Evolutionary conservation across 2,113 vertebrate species (phyloP).

Genomic region (Hippolais icterina): DNA sequence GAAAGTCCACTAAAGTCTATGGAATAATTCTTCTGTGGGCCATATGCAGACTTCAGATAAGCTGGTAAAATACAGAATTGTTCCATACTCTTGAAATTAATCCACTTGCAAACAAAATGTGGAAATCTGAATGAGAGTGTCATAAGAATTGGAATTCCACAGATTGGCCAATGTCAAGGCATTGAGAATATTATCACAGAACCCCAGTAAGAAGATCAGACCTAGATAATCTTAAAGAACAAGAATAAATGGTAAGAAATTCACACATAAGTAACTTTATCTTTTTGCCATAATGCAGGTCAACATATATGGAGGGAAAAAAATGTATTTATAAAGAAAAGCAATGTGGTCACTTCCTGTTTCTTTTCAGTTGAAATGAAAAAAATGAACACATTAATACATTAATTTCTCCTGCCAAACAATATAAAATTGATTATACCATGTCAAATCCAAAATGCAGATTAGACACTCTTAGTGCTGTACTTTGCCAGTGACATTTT

Average conservation of each 20-base stretch:
- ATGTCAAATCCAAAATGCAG: background rate
- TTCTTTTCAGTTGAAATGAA: background rate
- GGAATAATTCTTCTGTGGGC: background rate
- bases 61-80: background rate
- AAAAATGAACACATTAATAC: background rate
- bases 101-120: background rate
- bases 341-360: background rate
- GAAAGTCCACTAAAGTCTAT: background rate
- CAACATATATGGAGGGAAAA: background rate
- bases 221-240: background rate
- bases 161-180: background rate
- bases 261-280: background rate
- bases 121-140: background rate
- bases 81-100: background rate
- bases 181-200: background rate
- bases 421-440: background rate
- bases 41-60: background rate
- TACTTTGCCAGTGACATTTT: conserved; percentile 47
- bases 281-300: background rate
- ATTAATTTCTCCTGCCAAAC: background rate
- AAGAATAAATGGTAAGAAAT: background rate
- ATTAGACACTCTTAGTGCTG: background rate
- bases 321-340: background rate
- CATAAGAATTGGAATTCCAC: background rate
- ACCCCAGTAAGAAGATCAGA: background rate